Percentiles rank a stretch among this genome's conserved stretches.
These are phyloP conservation scores for Apodemia mormo DNA, from an alignment of 2,888 invertebrate genomes.

Conservation along the genomic window DNA sequence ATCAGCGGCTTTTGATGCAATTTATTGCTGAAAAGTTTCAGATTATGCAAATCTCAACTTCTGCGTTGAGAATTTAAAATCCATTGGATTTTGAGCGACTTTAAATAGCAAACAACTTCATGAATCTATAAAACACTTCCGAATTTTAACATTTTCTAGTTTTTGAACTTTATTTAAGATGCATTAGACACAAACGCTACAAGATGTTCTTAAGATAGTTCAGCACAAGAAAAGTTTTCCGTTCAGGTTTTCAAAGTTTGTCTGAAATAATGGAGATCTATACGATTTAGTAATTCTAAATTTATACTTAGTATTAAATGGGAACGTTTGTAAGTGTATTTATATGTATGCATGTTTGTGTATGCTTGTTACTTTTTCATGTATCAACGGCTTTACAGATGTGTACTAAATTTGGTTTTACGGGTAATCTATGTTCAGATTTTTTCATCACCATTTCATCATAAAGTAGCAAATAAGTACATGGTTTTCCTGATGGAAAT, in stretches of 20 bases:
- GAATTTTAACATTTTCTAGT: background rate
- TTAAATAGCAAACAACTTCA: background rate
- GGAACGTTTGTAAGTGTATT: too few species aligned
- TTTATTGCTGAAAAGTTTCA: slow-evolving; percentile 4
- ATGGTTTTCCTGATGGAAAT: too few species aligned
- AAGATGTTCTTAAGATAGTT: background rate
- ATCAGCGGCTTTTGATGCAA: slow-evolving; percentile 14
- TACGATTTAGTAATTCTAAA: background rate
- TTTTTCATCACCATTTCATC: too few species aligned
- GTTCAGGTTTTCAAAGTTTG: background rate
- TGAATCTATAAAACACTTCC: background rate
- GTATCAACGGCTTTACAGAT: too few species aligned
- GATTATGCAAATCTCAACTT: background rate
- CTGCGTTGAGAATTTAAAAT: slow-evolving; percentile 4
- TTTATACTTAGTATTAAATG: too few species aligned
- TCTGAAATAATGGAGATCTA: background rate
- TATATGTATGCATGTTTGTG: too few species aligned
- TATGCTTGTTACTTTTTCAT: too few species aligned
- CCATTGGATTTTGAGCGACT: slow-evolving; percentile 2
- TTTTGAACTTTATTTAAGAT: background rate
- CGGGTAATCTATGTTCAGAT: too few species aligned
- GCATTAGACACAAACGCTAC: background rate
- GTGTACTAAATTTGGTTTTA: too few species aligned
- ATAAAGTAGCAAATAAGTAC: too few species aligned
- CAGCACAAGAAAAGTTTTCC: background rate